Conservation (phyloP, 1,140 invertebrate species). For the Acromyrmex heyeri region DNA sequence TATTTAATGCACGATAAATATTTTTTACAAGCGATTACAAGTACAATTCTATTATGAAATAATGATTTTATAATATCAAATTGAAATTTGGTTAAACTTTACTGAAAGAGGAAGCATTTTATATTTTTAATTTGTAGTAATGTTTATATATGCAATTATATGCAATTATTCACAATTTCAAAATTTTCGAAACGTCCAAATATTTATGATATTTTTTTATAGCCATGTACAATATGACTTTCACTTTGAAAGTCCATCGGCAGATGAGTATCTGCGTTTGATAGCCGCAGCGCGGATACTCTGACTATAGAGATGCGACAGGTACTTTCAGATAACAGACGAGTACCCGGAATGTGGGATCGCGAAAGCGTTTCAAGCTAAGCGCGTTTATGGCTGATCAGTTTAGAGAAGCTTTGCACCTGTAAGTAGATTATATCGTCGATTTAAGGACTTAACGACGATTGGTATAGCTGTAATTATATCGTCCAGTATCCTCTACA, state of each 20-base stretch:
- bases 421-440: conserved; percentile 69
- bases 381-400: conserved; percentile 61
- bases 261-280: conserved; percentile 4
- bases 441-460: conserved; percentile 54
- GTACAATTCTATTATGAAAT: no score
- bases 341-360: conserved; percentile 66
- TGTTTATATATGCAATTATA: no score
- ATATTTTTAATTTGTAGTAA: no score
- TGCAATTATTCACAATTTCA: no score
- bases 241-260: conserved; percentile 26
- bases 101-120: no score
- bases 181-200: not conserved
- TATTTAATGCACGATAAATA: no score
- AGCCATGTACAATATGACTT: conserved; percentile 12
- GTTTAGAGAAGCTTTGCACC: conserved; percentile 21
- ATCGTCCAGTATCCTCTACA: not conserved
- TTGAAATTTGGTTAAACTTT: no score
- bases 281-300: not conserved
- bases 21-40: no score
- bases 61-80: no score
- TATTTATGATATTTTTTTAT: not conserved
- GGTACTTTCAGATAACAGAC: conserved; percentile 54
- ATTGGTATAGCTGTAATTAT: conserved; percentile 10
- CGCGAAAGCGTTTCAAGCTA: conserved; percentile 36
- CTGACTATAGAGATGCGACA: not conserved